Base-by-base conservation (phyloP, 2,113 vertebrate genomes). In the Eolophus roseicapilla region DNA sequence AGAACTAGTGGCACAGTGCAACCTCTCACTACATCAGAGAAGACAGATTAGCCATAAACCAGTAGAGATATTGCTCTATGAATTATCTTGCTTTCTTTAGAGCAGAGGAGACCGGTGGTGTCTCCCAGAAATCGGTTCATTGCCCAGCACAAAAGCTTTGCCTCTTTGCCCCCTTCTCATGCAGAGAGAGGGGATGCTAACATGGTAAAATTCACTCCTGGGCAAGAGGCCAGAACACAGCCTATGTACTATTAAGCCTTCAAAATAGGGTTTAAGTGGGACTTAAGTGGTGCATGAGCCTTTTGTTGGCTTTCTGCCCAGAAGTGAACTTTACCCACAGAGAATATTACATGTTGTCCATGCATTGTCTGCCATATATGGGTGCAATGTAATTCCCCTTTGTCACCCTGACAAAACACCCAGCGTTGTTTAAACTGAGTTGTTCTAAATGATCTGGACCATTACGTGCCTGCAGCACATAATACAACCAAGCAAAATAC, bases 221-320 rank as follows among this genome's bases (percentile, higher is more conserved):
- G 94, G 96, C 92, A 95, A 82, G 85, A 95, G 95, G 95, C 95
- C 94, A 97, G 92, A 82, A 90, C 82, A 70, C 21, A 82, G 80
- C 76, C 95, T 94, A 50, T 82, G 92, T 92, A 74, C 95, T 90
- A 95, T 90, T 95, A 95, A 96, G 93, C 92, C 82, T 93, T 84
- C 90, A 88, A 96, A 96, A 96, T 46, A 96, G 80, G 88, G 83
- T 95, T 96, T 96, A 95, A 96, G 92, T 96, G 95, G 90, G 92
- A 96, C 95, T 96, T 93, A 94, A 96, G 95, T 92, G 88, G 93
- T 59, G 80, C 90, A 60, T 88, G 88, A 94, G 95, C 92, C 95
- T 97, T 80, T 82, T 82, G 69, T 93, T 96, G 95, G 95, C 93
- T 93, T 90, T 71, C 86, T 95, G 95, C 95, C 95, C 92, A 97